Evolutionary conservation across 2,888 invertebrate species (phyloP).

Genomic region (Conchocele bisecta): DNA sequence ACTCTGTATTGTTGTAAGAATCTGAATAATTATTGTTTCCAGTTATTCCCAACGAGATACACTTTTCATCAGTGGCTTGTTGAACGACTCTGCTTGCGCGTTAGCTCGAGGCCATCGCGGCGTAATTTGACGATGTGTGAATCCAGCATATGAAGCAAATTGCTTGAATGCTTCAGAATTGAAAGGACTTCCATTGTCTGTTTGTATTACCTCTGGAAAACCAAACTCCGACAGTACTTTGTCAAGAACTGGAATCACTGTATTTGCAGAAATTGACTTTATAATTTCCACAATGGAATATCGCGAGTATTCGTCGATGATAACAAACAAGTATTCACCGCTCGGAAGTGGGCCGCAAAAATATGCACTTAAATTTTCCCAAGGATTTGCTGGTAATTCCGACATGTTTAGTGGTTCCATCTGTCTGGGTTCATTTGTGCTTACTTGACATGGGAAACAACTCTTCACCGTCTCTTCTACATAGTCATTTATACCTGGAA

Average conservation of each 20-base stretch:
- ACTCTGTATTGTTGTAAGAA: constrained; percentile 20
- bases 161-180: not conserved
- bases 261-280: not conserved
- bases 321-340: constrained; percentile 28
- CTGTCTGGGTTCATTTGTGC: not conserved
- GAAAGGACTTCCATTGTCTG: constrained; percentile 9
- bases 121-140: constrained; percentile 12
- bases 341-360: constrained; percentile 39
- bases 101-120: constrained; percentile 19
- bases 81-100: constrained; percentile 22
- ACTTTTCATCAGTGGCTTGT: constrained; percentile 30
- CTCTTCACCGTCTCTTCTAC: constrained; percentile 39
- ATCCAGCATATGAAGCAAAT: constrained; percentile 12
- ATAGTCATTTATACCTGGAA: constrained; percentile 49
- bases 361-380: constrained; percentile 42
- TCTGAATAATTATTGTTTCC: too few species aligned
- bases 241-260: constrained; percentile 17
- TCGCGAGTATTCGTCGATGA: constrained; percentile 25
- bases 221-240: constrained; percentile 8
- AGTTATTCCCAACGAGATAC: too few species aligned
- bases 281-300: constrained; percentile 45
- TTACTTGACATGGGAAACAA: constrained; percentile 43
- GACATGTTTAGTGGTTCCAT: constrained; percentile 53
- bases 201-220: not conserved
- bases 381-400: constrained; percentile 38